Evolutionary conservation across 2,888 invertebrate species (phyloP).

Genomic region (Cataglyphis altisquamis): DNA sequence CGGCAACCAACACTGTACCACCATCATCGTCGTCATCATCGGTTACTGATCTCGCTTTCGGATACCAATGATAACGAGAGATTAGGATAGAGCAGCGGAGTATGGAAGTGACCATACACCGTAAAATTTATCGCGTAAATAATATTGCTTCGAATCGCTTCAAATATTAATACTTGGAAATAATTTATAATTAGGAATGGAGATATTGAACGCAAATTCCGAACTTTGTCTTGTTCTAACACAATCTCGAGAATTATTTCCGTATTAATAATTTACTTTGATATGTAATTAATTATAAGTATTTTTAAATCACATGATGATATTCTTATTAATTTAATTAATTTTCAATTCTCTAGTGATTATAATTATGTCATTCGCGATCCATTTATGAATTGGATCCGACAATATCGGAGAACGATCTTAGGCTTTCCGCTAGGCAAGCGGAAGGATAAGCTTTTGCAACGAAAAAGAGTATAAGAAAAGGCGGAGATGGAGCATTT

Average conservation of each 20-base stretch:
- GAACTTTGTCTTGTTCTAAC: neutral
- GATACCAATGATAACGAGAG: conserved; percentile 55
- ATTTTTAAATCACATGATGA: neutral
- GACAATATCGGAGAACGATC: conserved; percentile 38
- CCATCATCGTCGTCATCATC: conserved; percentile 37
- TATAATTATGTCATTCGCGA: neutral
- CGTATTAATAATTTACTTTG: neutral
- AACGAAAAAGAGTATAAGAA: conserved; percentile 44
- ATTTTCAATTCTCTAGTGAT: neutral
- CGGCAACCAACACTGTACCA: conserved; percentile 55
- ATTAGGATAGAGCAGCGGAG: conserved; percentile 45
- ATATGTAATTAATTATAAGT: neutral
- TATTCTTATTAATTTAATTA: neutral
- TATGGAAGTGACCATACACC: conserved; percentile 21
- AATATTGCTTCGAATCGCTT: conserved; percentile 38
- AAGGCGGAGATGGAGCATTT: conserved; percentile 55
- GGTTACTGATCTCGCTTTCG: conserved; percentile 30
- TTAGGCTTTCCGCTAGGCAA: conserved; percentile 17
- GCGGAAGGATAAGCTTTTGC: conserved; percentile 66
- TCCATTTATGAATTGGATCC: conserved; percentile 37
- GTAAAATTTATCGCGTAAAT: conserved; percentile 55
- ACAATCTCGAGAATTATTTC: neutral
- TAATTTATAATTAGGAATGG: neutral
- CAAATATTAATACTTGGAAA: neutral
- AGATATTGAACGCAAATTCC: neutral